Conservation (phyloP, 1,140 invertebrate genomes). For the Bombus impatiens region DNA sequence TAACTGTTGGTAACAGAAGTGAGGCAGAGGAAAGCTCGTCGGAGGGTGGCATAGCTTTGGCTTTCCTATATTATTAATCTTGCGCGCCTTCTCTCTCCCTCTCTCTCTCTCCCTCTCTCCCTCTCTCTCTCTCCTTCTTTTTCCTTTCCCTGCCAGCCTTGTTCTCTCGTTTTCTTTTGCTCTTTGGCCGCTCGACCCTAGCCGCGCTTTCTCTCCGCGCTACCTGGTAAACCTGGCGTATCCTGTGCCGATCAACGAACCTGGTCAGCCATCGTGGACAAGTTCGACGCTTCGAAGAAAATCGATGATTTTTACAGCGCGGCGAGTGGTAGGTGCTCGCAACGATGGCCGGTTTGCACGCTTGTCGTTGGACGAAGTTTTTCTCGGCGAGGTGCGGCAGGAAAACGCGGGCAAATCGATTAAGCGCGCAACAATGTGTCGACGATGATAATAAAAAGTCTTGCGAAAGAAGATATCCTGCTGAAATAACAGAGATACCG, state of each 20-base stretch:
- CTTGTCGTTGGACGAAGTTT: too few species aligned
- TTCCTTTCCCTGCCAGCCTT: conserved; percentile 13
- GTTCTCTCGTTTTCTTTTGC: conserved; percentile 41
- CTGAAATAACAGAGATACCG: background rate
- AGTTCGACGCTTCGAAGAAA: conserved; percentile 73
- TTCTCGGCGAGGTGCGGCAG: conserved; percentile 9
- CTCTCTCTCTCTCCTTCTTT: conserved; percentile 32
- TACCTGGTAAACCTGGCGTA: conserved; percentile 24
- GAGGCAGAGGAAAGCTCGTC: conserved; percentile 74
- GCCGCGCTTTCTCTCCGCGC: conserved; percentile 42
- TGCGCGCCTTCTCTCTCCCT: conserved; percentile 65
- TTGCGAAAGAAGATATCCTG: background rate
- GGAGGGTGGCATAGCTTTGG: conserved; percentile 75
- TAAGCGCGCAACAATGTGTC: too few species aligned
- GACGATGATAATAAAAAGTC: too few species aligned
- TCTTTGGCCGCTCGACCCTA: conserved; percentile 14
- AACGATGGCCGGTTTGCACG: too few species aligned
- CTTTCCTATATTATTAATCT: conserved; percentile 82
- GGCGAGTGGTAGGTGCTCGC: too few species aligned
- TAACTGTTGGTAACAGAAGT: conserved; percentile 82
- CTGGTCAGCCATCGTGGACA: conserved; percentile 78
- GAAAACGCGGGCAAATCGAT: background rate
- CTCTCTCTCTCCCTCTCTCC: conserved; percentile 58
- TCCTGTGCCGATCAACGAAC: conserved; percentile 56
- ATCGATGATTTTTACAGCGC: conserved; percentile 65